Evolutionary conservation across 2,888 invertebrate species (phyloP).

Genomic region (Leucophora obtusa): DNA sequence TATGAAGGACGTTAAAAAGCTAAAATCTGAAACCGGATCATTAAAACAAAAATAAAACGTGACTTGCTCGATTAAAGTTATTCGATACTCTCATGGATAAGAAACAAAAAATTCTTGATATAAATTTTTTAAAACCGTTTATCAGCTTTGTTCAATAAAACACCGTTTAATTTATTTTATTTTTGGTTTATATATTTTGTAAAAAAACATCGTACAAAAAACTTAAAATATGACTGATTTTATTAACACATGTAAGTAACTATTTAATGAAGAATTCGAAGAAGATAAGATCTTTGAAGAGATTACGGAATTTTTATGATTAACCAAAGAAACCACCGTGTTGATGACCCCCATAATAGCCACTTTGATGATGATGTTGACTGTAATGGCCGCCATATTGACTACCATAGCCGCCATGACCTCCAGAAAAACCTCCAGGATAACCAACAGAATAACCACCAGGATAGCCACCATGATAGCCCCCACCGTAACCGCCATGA

Average conservation of each 20-base stretch:
- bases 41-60: not conserved
- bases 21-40: slow-evolving; percentile 28
- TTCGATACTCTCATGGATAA: not conserved
- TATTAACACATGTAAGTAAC: slow-evolving; percentile 49
- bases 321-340: slow-evolving; percentile 59
- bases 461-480: slow-evolving; percentile 65
- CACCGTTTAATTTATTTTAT: not conserved
- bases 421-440: slow-evolving; percentile 65
- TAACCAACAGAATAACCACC: slow-evolving; percentile 55
- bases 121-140: no score
- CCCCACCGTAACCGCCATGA: slow-evolving; percentile 66
- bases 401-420: slow-evolving; percentile 66
- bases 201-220: slow-evolving; percentile 4
- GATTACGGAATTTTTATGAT: slow-evolving; percentile 10
- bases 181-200: not conserved
- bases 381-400: slow-evolving; percentile 66
- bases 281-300: not conserved
- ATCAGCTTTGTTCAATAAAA: not conserved
- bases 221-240: slow-evolving; percentile 38
- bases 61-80: not conserved
- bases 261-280: not conserved
- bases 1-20: slow-evolving; percentile 30
- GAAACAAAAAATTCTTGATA: not conserved
- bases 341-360: slow-evolving; percentile 53
- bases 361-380: slow-evolving; percentile 47